Evolutionary conservation across 2,113 vertebrate genomes (phyloP).

Genomic region (Microcebus ravelobensis): DNA sequence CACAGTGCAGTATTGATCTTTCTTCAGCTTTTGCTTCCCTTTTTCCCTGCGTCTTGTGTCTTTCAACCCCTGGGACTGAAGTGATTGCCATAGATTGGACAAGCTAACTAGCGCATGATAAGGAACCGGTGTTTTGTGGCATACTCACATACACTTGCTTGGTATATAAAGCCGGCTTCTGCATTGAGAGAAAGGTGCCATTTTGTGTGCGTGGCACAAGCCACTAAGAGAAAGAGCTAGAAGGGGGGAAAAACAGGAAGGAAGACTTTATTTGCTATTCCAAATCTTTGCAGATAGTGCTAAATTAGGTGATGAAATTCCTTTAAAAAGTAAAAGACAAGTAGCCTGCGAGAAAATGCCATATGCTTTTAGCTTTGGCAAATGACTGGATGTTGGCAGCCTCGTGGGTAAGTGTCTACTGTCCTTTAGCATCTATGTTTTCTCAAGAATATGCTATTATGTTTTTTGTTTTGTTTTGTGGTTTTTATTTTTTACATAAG

Average conservation of each 20-base stretch:
- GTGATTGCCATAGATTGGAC: conserved; percentile 99
- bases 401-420: conserved; percentile 90
- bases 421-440: conserved; percentile 68
- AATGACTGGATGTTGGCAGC: conserved; percentile 84
- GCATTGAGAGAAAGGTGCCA: conserved; percentile 89
- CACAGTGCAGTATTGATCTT: conserved; percentile 98
- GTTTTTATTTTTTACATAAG: conserved; percentile 56
- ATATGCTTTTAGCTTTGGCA: conserved; percentile 83
- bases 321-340: conserved; percentile 86
- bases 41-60: conserved; percentile 93
- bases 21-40: conserved; percentile 96
- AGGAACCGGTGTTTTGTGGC: conserved; percentile 92
- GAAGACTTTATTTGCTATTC: conserved; percentile 82
- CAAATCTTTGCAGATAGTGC: conserved; percentile 82
- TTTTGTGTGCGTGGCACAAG: conserved; percentile 86
- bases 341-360: conserved; percentile 85
- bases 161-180: conserved; percentile 89
- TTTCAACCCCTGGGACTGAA: conserved; percentile 97
- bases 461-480: neutral
- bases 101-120: conserved; percentile 99
- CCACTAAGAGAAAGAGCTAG: conserved; percentile 81
- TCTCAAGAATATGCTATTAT: conserved; percentile 51
- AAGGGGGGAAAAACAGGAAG: conserved; percentile 70
- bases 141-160: conserved; percentile 86
- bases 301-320: conserved; percentile 84